Evolutionary conservation across 2,797 vertebrate genomes (phyloP), one percentile per base, ranked within the genome.

Genomic region (Aplochiton taeniatus): DNA sequence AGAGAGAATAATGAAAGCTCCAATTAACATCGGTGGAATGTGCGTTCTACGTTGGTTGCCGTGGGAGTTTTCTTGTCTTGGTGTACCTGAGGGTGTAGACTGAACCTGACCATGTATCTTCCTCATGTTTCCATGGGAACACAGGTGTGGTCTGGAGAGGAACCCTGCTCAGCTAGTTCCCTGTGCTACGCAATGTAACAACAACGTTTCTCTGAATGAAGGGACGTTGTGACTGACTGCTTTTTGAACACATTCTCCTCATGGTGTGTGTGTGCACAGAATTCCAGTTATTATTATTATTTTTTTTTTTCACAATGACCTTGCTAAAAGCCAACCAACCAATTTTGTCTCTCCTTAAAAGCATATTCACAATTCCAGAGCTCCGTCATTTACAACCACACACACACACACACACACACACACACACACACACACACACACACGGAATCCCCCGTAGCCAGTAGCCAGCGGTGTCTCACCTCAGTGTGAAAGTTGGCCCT

Each of bases 141-240:
- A n/a, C 43, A 72, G 81, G 86, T 77, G 85, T 85, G 83, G 84
- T 76, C 79, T 51, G 61, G 46, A 11, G 31, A 31, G 31, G 31
- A 69, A 74, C 74, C 83, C 74, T 79, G 87, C 87, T 82, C 88
- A 86, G 89, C 88, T 86, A 68, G 87, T 90, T 90, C 53, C 48
- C 68, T 31, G 47, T 75, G 55, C 68, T 0, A 42, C 13, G 6
- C 59, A 14, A 13, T 49, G 69, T 68, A 76, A 72, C 70, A n/a
- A n/a, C n/a, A n/a, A n/a, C n/a, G n/a, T n/a, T n/a, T n/a, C n/a
- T n/a, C n/a, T n/a, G n/a, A n/a, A n/a, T n/a, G n/a, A n/a, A n/a
- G n/a, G n/a, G n/a, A n/a, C n/a, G n/a, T n/a, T n/a, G n/a, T n/a
- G n/a, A n/a, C n/a, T n/a, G n/a, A n/a, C n/a, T n/a, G n/a, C n/a